Base-by-base conservation (phyloP, 2,113 vertebrate species). In the Corvus cornix region DNA sequence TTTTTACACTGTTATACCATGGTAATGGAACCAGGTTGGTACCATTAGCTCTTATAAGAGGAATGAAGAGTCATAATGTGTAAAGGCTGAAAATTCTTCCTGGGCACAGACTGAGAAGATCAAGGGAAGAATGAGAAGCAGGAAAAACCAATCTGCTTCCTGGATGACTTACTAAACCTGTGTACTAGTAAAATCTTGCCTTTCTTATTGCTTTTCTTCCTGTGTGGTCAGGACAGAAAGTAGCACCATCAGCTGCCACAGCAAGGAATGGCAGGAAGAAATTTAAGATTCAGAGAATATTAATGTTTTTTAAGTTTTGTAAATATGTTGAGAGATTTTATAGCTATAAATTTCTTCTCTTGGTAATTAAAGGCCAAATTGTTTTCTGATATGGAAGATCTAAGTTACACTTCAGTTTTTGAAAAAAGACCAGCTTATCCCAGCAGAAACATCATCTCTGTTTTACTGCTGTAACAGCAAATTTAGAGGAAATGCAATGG, bases 121-220 rank as follows among this genome's bases (percentile, higher is more conserved):
- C 41, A 66, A 85, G 30, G 11, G 28, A 80, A 69, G 55, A 90
- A 80, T 30, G 31, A 93, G 75, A 86, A 95, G 63, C 72, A 69
- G 53, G 18, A 90, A 43, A 85, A 86, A 19, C 17, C 33, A 76
- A 26, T 79, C 64, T 84, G 14, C 77, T 90, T 70, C 67, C 55
- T 87, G 69, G 27, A 91, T 87, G 60, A 68, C 44, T 69, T 92
- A 69, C 44, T 90, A 19, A 93, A 84, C 28, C 70, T 73, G 8
- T 67, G 44, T 49, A 74, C 35, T 67, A 77, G 56, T 64, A 73
- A 95, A 86, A 84, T 84, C 35, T 86, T 83, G 59, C 59, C 75
- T 90, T 69, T 79, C 78, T 80, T 93, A 76, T 17, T 92, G 59
- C 41, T 73, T 86, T 96, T 94, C 88, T 95, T 88, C 83, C 43